Conservation (phyloP, 2,888 invertebrate genomes). For the Diaperis boleti region DNA sequence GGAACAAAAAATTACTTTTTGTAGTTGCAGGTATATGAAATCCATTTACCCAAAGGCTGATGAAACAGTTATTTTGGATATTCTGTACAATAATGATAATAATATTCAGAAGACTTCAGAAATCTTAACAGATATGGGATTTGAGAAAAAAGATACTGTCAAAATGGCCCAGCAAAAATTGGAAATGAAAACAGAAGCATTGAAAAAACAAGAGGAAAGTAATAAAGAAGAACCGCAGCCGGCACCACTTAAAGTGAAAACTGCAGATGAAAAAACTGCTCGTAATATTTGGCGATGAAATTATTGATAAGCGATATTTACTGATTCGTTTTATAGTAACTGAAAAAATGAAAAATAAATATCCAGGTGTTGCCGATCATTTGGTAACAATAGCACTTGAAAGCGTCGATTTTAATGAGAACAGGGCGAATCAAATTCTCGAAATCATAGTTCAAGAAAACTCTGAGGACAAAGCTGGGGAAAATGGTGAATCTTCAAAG, state of each 20-base stretch:
- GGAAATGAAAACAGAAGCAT: constrained; percentile 62
- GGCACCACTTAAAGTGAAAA: constrained; percentile 76
- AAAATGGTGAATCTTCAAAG: constrained; percentile 42
- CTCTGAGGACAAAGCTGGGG: constrained; percentile 41
- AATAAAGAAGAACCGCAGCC: constrained; percentile 42
- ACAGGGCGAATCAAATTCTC: constrained; percentile 83
- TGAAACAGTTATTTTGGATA: constrained; percentile 86
- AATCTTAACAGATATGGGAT: constrained; percentile 83
- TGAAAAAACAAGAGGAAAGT: constrained; percentile 45
- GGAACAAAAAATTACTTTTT: constrained; percentile 25
- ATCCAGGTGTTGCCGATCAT: constrained; percentile 81
- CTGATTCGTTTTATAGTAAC: constrained; percentile 71
- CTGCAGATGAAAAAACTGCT: constrained; percentile 69
- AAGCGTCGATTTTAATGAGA: constrained; percentile 88
- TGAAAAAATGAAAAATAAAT: constrained; percentile 77
- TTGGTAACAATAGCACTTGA: constrained; percentile 89
- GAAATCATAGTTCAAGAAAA: constrained; percentile 80
- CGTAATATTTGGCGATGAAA: constrained; percentile 27
- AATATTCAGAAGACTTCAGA: constrained; percentile 92
- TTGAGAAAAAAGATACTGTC: constrained; percentile 79
- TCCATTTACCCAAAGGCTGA: constrained; percentile 92
- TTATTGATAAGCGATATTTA: neutral
- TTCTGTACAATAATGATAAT: constrained; percentile 87
- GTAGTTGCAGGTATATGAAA: constrained; percentile 83
- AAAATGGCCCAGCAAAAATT: constrained; percentile 68